Conservation (phyloP, 2,113 vertebrate species). For the Melospiza georgiana region DNA sequence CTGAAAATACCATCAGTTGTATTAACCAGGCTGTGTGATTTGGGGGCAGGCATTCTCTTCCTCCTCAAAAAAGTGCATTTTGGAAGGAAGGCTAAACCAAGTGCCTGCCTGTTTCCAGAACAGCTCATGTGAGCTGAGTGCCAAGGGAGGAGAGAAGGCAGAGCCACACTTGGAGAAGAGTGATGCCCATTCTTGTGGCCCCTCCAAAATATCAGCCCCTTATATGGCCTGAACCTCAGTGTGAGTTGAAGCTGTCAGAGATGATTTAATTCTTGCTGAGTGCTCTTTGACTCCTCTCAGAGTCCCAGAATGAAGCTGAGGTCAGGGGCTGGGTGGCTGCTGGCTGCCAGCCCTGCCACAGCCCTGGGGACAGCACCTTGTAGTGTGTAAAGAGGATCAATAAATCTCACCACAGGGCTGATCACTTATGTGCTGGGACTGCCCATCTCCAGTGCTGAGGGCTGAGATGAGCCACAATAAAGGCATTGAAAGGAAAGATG, state of each 20-base stretch:
- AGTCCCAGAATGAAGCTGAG: conserved; percentile 18
- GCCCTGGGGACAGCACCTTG: background rate
- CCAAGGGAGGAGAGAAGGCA: background rate
- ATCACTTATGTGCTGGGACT: background rate
- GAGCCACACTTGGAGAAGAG: background rate
- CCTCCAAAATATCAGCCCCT: background rate
- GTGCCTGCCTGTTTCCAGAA: background rate
- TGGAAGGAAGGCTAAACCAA: background rate
- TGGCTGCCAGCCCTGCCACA: background rate
- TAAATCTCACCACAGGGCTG: background rate
- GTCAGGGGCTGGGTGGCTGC: background rate
- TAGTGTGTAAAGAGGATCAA: rapidly evolving
- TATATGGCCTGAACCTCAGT: conserved; percentile 11
- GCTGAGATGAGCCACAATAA: background rate
- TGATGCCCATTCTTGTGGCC: background rate
- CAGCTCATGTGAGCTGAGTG: background rate
- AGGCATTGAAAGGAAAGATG: background rate
- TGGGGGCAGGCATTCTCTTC: background rate
- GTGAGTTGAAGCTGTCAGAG: background rate
- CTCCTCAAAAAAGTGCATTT: background rate
- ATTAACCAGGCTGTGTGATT: background rate
- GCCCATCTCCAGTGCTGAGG: background rate
- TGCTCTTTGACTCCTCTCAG: conserved; percentile 18
- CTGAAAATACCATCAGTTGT: background rate
- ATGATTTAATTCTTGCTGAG: conserved; percentile 14